Evolutionary conservation across 2,888 invertebrate genomes (phyloP).

Genomic region (Latrodectus elegans): DNA sequence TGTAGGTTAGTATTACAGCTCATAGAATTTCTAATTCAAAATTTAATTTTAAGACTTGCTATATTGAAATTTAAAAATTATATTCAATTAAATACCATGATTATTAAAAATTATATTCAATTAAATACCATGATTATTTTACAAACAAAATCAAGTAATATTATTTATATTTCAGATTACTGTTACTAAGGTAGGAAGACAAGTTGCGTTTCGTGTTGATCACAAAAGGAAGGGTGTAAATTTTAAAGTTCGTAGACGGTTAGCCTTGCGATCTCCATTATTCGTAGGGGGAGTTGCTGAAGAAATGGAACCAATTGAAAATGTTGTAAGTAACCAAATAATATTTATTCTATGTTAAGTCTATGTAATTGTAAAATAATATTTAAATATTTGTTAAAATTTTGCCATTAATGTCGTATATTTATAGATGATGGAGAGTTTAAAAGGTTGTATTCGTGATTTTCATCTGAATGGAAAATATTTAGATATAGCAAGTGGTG

Average conservation of each 20-base stretch:
- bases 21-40: too few species aligned
- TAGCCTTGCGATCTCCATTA: slow-evolving; percentile 81
- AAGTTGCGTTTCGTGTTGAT: slow-evolving; percentile 79
- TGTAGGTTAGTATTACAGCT: too few species aligned
- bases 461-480: slow-evolving; percentile 83
- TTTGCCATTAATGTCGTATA: neutral
- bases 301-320: slow-evolving; percentile 55
- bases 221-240: slow-evolving; percentile 78
- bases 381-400: neutral
- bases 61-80: too few species aligned
- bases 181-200: slow-evolving; percentile 66
- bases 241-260: slow-evolving; percentile 80
- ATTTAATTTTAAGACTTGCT: neutral
- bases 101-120: too few species aligned
- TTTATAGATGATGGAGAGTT: slow-evolving; percentile 77
- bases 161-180: slow-evolving; percentile 23
- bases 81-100: too few species aligned
- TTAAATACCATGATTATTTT: too few species aligned
- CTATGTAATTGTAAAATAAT: neutral
- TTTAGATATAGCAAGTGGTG: slow-evolving; percentile 83
- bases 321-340: slow-evolving; percentile 28
- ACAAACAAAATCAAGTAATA: neutral
- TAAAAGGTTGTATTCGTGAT: slow-evolving; percentile 88
- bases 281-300: slow-evolving; percentile 84
- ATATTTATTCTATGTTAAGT: neutral